Conservation (phyloP, 2,797 vertebrate species). For the Sebastes hubbsi region DNA sequence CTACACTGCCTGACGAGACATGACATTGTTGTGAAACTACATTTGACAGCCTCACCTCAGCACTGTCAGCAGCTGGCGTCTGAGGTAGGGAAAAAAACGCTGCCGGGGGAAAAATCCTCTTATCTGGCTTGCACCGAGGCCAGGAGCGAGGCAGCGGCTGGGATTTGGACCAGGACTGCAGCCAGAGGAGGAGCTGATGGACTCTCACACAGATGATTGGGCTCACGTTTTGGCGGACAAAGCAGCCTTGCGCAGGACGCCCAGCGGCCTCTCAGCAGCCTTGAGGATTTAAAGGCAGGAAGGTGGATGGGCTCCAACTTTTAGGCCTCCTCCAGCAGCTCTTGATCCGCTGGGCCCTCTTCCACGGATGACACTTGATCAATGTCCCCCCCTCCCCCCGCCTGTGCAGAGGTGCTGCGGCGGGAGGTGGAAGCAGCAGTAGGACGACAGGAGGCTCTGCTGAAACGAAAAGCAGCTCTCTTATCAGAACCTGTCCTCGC, state of each 20-base stretch:
- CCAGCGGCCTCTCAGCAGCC: constrained; percentile 13
- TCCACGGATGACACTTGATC: constrained; percentile 55
- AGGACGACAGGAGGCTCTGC: not conserved
- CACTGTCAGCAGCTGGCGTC: constrained; percentile 51
- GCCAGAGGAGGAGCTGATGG: constrained; percentile 32
- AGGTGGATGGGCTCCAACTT: constrained; percentile 37
- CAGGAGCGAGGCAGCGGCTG: constrained; percentile 29
- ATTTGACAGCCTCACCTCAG: constrained; percentile 55
- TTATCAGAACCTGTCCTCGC: constrained; percentile 5
- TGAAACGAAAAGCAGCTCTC: constrained; percentile 16
- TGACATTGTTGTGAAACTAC: constrained; percentile 38
- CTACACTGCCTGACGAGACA: constrained; percentile 15
- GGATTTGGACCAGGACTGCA: constrained; percentile 45
- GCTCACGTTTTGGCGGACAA: constrained; percentile 29
- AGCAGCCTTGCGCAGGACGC: constrained; percentile 23
- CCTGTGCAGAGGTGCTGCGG: constrained; percentile 16
- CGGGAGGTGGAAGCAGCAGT: constrained; percentile 19
- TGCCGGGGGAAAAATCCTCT: constrained; percentile 43
- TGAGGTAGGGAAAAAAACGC: not conserved
- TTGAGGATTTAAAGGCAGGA: constrained; percentile 45
- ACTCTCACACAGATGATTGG: constrained; percentile 23
- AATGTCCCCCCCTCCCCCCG: constrained; percentile 7
- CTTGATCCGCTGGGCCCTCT: constrained; percentile 34
- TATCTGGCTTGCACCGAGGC: constrained; percentile 31
- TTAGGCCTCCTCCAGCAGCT: constrained; percentile 22